Conservation (phyloP, 2,113 vertebrate genomes). For the Menura novaehollandiae region DNA sequence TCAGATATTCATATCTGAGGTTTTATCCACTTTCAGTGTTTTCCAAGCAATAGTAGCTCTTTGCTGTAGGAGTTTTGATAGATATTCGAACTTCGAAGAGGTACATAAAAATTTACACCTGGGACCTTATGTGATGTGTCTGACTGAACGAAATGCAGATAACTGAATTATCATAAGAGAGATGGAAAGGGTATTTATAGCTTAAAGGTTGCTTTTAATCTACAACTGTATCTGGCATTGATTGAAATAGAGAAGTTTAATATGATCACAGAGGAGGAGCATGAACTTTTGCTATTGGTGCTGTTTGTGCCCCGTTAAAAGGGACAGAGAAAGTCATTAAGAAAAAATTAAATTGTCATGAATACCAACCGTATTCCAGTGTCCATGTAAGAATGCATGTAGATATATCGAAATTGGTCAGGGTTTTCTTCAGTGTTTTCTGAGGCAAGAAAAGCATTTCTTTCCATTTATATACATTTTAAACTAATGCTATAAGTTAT, state of each 20-base stretch:
- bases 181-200: background rate
- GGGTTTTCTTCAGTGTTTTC: background rate
- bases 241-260: background rate
- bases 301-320: background rate
- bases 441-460: background rate
- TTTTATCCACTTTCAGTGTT: background rate
- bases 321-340: background rate
- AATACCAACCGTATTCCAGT: background rate
- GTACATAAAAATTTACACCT: background rate
- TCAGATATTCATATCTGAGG: background rate
- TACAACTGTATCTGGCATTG: background rate
- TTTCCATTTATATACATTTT: background rate
- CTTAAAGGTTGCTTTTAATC: background rate
- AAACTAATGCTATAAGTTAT: background rate
- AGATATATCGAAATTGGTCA: background rate
- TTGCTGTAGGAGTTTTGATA: background rate
- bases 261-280: background rate
- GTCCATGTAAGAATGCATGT: background rate
- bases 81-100: background rate
- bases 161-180: background rate
- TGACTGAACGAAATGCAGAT: background rate
- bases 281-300: background rate
- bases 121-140: background rate
- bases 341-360: background rate
- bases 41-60: background rate